Base-by-base conservation (phyloP, 2,113 vertebrate species). In the Myodes glareolus region DNA sequence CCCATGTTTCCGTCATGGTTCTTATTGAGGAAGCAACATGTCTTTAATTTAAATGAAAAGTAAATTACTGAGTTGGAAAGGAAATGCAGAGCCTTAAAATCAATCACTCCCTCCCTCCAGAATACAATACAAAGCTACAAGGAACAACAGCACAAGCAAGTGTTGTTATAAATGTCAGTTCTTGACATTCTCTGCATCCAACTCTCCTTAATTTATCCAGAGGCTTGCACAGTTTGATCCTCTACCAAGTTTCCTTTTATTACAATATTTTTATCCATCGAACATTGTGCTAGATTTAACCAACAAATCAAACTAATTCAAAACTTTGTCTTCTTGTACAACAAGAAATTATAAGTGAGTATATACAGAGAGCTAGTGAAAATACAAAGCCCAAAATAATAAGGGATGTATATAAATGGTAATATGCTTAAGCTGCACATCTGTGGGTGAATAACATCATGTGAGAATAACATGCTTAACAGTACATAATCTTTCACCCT, bases 41-140 rank as follows among this genome's bases (percentile, higher is more conserved):
- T 90, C 96, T 97, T 93, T 92, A 91, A 91, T 97, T 97, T 87
- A 90, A 96, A 87, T 90, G n/a, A 94, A 97, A 97, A 97, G 65
- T 84, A 95, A 92, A 86, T n/a, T 11, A 72, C 36, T 92, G 68
- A 84, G 68, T 92, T 93, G 68, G 47, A 80, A 95, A 87, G 25
- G n/a, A 94, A 90, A 93, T 16, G 39, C n/a, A 67, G 42, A 94
- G 2, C 72, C 52, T 92, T 50, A 92, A 94, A 95, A 81, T 19
- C 19, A 77, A 75, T 97, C 88, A 76, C 21, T 52, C 45, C 86
- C 29, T 84, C 10, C 45, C 23, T 87, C 27, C 7, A 77, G 39
- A 91, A 84, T 50, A 72, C 0, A 61, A 5, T 8, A 85, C 33
- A 92, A 72, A 92, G 25, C 70, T 90, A 39, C 5, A 61, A 86